Base-by-base conservation (phyloP, 2,797 vertebrate genomes). In the Pyrocephalus nanus region DNA sequence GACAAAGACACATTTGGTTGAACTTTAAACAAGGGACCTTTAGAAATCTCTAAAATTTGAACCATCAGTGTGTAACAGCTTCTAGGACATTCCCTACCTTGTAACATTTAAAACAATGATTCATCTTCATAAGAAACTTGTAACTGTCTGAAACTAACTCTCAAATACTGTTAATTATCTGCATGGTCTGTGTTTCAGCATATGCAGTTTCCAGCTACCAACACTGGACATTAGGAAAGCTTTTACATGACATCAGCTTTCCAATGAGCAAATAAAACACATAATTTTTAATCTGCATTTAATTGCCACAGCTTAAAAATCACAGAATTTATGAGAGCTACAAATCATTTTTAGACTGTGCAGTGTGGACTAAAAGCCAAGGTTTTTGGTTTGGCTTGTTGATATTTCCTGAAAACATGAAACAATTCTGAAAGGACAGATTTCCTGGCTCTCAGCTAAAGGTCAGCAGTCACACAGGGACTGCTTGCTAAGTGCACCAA, bases 381-480 rank as follows among this genome's bases (percentile, higher is more conserved):
- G 69, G n/a, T 25, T 94, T 92, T 86, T 85, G 58, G 73, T 92
- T 93, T 0, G 3, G 70, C 42, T 82, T 92, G 72, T 94, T 95
- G 92, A 91, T 83, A 88, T 90, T 91, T 94, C 86, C 91, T 85
- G 90, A 94, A 96, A 93, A 94, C 54, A 79, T 73, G 80, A 93
- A 94, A 93, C 88, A 69, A 74, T 83, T 92, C 90, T 90, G 76
- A 90, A 92, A 91, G 95, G 86, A 82, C 74, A 87, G 92, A 89
- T 92, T 84, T 91, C 66, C 87, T 93, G 94, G 96, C 90, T 94
- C 60, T 47, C 81, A 93, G 76, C 88, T 95, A 92, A 96, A 97
- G 96, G 95, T 95, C 95, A 95, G 80, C 55, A 80, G 90, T 80
- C 92, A 92, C 77, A 83, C 38, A 86, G 87, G 77, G 92, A 93